A percentile compares a stretch with the other conserved stretches of the same genome.
These are phyloP conservation scores for Agrotis ipsilon DNA, from an alignment of 2,888 invertebrate genomes.

Conservation along the genomic window DNA sequence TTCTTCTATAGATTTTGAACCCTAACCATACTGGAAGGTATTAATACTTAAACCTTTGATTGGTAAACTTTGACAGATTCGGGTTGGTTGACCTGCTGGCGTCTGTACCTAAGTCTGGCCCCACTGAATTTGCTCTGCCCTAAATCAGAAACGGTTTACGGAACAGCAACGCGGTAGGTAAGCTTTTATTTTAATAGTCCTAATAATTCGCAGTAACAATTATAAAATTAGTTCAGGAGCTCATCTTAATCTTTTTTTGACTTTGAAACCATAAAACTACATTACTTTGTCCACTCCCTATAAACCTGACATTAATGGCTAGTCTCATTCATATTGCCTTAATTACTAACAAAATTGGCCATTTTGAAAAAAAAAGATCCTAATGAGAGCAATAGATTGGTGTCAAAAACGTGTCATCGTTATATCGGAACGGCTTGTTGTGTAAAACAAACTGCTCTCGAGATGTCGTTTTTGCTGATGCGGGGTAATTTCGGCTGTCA, in stretches of 20 bases:
- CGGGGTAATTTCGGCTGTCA: constrained; percentile 89
- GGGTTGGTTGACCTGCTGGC: no score
- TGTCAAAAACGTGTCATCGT: constrained; percentile 84
- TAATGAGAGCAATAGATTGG: constrained; percentile 74
- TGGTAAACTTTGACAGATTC: no score
- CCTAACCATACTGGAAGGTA: no score
- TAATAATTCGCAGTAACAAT: constrained; percentile 31
- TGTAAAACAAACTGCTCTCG: constrained; percentile 86
- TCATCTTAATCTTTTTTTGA: background rate
- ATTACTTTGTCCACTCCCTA: constrained; percentile 32
- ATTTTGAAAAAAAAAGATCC: constrained; percentile 66
- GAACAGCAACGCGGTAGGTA: constrained; percentile 37
- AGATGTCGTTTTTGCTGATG: constrained; percentile 81
- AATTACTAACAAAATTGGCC: constrained; percentile 61
- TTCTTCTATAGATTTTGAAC: no score
- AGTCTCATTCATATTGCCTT: constrained; percentile 60
- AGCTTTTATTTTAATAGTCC: constrained; percentile 15
- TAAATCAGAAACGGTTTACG: background rate
- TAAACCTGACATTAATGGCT: constrained; percentile 60
- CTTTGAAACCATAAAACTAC: constrained; percentile 19
- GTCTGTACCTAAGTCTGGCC: no score
- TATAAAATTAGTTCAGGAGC: constrained; percentile 39
- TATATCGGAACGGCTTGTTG: constrained; percentile 81
- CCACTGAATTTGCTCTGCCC: no score
- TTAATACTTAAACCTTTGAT: no score